Percentiles rank a stretch among this genome's conserved stretches.
Conservation (phyloP, 2,888 invertebrate species). For the Pseudococcus jackbeardsleyi region DNA sequence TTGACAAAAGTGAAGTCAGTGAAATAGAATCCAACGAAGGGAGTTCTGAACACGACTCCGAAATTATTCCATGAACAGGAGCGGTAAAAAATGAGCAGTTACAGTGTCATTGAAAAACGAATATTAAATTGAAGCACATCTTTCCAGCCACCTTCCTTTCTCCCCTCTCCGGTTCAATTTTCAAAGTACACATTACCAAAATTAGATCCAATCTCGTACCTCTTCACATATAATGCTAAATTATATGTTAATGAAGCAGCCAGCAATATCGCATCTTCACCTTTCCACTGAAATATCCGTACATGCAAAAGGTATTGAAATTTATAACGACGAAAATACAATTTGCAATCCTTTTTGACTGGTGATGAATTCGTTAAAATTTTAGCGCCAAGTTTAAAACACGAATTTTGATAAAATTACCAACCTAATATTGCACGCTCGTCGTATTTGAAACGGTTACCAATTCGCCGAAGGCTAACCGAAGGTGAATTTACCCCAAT, state of each 20-base stretch:
- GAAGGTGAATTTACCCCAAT: neutral
- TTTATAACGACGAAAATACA: constrained; percentile 11
- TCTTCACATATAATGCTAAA: neutral
- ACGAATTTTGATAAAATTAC: neutral
- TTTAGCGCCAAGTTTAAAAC: neutral
- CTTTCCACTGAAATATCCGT: neutral
- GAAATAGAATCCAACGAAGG: too few relatives aligned
- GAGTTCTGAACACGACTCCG: too few relatives aligned
- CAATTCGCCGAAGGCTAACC: neutral
- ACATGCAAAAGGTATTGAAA: neutral
- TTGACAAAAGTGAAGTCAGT: too few relatives aligned
- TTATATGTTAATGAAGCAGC: neutral
- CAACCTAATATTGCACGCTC: neutral
- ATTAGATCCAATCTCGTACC: neutral
- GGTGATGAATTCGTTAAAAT: constrained; percentile 1
- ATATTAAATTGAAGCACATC: too few relatives aligned
- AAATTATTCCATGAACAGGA: too few relatives aligned
- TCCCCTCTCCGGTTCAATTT: too few relatives aligned
- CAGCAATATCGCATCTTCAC: neutral
- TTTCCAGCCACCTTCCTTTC: too few relatives aligned
- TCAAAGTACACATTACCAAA: too few relatives aligned
- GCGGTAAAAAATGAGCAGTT: too few relatives aligned
- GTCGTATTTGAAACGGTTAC: constrained; percentile 6
- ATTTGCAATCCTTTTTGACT: constrained; percentile 19
- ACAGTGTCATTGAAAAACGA: too few relatives aligned